Base-by-base conservation (phyloP, 1,140 invertebrate species). In the Drosophila paulistorum region DNA sequence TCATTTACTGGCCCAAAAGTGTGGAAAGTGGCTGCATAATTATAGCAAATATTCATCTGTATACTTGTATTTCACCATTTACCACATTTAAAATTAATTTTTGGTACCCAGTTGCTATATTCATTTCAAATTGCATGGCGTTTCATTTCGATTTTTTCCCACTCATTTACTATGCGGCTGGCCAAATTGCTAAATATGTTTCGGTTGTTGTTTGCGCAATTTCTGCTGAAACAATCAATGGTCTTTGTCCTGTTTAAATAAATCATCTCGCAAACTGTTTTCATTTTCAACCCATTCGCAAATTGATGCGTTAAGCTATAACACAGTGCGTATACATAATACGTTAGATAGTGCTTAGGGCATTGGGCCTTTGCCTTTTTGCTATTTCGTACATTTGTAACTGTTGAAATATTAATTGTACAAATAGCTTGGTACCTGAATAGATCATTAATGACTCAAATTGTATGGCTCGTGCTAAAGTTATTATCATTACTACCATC, bases 321-420 rank as follows among this genome's bases (percentile, higher is more conserved):
- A 7, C 59, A 72, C 73, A 42, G 10, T 71, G 62, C 70, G 79
- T 79, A 87, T 87, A 71, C 70, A 65, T 58, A 71, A 79, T 71
- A 45, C 42, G 63, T 35, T 17, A 13, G 9, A 17, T 23, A 10
- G 10, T 55, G n/a, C 23, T 9, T 9, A 35, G 37, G 61, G 51
- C n/a, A 71, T 63, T 60, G 54, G 48, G 35, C 37, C 59, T 6
- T 55, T 11, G 30, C 6, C 30, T 7, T 30, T 30, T 30, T 30
- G 6, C 30, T 7, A 54, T 20, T 7, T 33, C 10, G 33, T 51
- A 20, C 30, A 70, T 59, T 30, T 54, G 33, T 30, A 65, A 26
- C 23, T 26, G 23, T 65, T 71, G 39, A 45, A 37, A 58, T 57
- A 55, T 62, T 39, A 30, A n/a, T 20, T 48, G 20, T 64, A 5